Evolutionary conservation across 1,140 invertebrate species (phyloP).

Genomic region (Ladona fulva): DNA sequence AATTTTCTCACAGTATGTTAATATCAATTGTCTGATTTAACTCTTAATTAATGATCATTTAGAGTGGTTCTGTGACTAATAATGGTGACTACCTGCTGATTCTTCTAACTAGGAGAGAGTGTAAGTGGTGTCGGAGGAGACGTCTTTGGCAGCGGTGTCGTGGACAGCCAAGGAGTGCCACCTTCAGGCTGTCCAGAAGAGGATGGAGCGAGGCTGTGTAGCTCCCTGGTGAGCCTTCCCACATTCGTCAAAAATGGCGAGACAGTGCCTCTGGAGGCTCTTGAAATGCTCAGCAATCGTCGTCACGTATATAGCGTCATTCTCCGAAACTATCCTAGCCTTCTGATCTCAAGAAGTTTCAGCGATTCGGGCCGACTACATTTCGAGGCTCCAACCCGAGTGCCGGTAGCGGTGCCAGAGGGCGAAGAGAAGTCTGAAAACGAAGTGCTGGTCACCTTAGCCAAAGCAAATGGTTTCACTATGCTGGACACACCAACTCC

Average conservation of each 20-base stretch:
- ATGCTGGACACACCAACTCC: slow-evolving; percentile 23
- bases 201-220: slow-evolving; percentile 47
- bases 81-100: too few species aligned
- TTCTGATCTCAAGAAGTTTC: slow-evolving; percentile 60
- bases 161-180: slow-evolving; percentile 43
- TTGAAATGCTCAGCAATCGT: slow-evolving; percentile 58
- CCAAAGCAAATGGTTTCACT: slow-evolving; percentile 26
- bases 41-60: too few species aligned
- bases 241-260: slow-evolving; percentile 72
- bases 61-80: too few species aligned
- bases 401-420: slow-evolving; percentile 40
- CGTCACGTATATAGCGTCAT: slow-evolving; percentile 61
- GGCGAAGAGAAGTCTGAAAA: slow-evolving; percentile 31
- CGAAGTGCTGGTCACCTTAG: slow-evolving; percentile 29
- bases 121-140: background rate
- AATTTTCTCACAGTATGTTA: too few species aligned
- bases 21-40: too few species aligned
- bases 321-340: slow-evolving; percentile 61
- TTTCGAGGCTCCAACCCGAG: slow-evolving; percentile 33
- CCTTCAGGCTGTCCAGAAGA: slow-evolving; percentile 42
- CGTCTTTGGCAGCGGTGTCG: background rate
- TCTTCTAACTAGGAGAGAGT: background rate
- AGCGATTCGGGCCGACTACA: slow-evolving; percentile 54
- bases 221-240: slow-evolving; percentile 69
- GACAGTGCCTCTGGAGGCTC: slow-evolving; percentile 61